phyloP scores from a whole-genome alignment of 2,113 vertebrate genomes.

The Collichthys lucidus region DNA sequence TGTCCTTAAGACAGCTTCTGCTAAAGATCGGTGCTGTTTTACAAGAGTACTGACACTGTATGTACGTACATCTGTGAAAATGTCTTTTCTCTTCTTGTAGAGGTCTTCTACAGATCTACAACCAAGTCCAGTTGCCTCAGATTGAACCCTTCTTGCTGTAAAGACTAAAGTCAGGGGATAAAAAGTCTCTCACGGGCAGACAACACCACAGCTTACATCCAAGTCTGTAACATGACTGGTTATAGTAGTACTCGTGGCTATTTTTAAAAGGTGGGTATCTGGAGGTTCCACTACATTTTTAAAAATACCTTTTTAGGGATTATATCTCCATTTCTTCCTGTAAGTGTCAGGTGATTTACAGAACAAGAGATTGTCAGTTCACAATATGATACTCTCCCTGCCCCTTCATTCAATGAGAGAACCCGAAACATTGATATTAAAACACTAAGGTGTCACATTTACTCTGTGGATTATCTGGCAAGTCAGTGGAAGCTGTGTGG shows the following conservation, averaged over 20 bases:
- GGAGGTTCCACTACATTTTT: background rate
- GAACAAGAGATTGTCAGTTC: background rate
- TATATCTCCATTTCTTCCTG: background rate
- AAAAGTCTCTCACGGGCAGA: background rate
- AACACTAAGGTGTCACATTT: constrained; percentile 18
- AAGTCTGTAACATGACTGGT: background rate
- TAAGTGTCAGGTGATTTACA: background rate
- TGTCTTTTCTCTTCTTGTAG: too few species aligned
- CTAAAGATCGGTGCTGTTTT: background rate
- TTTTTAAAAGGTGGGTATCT: background rate
- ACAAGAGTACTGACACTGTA: background rate
- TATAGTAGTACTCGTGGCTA: background rate
- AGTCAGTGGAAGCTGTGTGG: background rate
- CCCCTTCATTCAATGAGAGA: constrained; percentile 25
- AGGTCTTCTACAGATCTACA: too few species aligned
- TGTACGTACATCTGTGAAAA: too few species aligned
- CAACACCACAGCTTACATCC: background rate
- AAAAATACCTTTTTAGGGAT: background rate
- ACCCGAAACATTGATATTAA: constrained; percentile 29
- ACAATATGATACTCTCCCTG: background rate
- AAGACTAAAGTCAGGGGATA: constrained; percentile 6
- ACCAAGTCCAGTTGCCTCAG: too few species aligned
- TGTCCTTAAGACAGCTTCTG: constrained; percentile 8
- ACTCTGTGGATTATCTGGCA: constrained; percentile 17
- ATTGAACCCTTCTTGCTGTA: background rate